These are phyloP conservation scores for Gephyroberyx darwinii DNA, from an alignment of 2,797 vertebrate species.

Conservation along the genomic window DNA sequence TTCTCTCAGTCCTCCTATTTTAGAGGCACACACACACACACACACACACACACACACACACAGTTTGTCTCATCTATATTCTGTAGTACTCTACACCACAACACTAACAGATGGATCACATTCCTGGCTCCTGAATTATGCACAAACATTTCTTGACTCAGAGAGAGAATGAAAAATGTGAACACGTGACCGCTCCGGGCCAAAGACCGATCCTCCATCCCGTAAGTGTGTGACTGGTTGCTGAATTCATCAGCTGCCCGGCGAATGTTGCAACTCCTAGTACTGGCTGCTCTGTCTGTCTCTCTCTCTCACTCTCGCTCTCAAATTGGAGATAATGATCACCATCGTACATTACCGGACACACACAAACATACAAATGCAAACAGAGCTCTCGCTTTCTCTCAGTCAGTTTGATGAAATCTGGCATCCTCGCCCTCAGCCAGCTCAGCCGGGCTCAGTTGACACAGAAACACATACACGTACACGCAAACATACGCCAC, in stretches of 20 bases:
- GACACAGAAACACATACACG: background rate
- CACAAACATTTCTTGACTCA: slow-evolving; percentile 70
- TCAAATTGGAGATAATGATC: slow-evolving; percentile 49
- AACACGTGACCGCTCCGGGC: slow-evolving; percentile 60
- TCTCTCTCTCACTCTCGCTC: slow-evolving; percentile 3
- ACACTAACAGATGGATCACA: slow-evolving; percentile 77
- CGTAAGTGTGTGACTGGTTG: slow-evolving; percentile 40
- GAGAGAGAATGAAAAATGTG: slow-evolving; percentile 67
- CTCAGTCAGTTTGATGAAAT: slow-evolving; percentile 1
- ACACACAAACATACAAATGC: background rate
- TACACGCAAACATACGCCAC: slow-evolving; percentile 25
- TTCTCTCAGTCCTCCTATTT: slow-evolving; percentile 59
- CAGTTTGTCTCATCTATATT: slow-evolving; percentile 71
- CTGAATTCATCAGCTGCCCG: slow-evolving; percentile 52
- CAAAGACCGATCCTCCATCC: slow-evolving; percentile 52
- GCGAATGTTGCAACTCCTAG: slow-evolving; percentile 14
- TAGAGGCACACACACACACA: slow-evolving; percentile 46
- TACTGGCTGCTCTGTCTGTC: slow-evolving; percentile 29
- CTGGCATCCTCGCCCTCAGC: background rate
- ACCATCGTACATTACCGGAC: background rate
- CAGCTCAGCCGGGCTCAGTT: background rate
- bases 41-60: slow-evolving; percentile 45
- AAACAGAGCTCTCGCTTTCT: background rate
- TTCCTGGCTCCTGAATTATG: slow-evolving; percentile 76
- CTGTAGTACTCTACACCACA: slow-evolving; percentile 73